Percentiles rank a stretch among this genome's conserved stretches.
Conservation (phyloP, 2,113 vertebrate genomes). For the Monopterus albus region DNA sequence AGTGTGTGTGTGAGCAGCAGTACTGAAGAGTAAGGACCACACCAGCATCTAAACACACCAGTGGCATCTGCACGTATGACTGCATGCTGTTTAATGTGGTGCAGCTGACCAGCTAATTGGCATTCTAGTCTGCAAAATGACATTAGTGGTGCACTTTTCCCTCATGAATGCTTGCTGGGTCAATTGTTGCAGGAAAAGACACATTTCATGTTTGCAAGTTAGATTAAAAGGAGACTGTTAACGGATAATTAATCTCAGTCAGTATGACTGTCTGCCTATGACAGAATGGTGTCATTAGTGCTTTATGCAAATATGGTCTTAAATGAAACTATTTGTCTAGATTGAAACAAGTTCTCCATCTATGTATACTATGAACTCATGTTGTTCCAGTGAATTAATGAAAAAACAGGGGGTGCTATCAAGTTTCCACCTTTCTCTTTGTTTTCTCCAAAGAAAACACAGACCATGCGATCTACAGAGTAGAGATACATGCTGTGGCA, state of each 20-base stretch:
- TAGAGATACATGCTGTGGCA: too few species aligned
- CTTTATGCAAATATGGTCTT: background rate
- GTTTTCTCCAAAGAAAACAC: too few species aligned
- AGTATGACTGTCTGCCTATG: background rate
- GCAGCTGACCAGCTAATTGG: slow-evolving; percentile 17
- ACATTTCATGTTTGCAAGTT: background rate
- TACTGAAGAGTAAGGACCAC: slow-evolving; percentile 14
- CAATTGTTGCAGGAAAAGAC: background rate
- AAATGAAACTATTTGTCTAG: background rate
- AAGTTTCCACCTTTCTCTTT: too few species aligned
- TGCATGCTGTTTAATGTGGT: background rate
- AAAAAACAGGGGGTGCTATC: background rate
- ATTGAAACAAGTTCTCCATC: background rate
- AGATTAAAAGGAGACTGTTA: background rate
- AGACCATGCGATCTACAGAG: too few species aligned
- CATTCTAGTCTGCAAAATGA: background rate
- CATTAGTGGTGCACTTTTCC: background rate
- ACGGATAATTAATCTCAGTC: background rate
- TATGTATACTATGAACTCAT: background rate
- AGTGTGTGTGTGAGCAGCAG: background rate
- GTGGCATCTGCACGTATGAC: slow-evolving; percentile 10
- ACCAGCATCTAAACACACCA: background rate
- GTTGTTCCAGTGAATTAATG: background rate
- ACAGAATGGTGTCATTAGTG: background rate
- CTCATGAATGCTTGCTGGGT: background rate